Conservation (phyloP, 2,113 vertebrate genomes). For the Actenoides hombroni region DNA sequence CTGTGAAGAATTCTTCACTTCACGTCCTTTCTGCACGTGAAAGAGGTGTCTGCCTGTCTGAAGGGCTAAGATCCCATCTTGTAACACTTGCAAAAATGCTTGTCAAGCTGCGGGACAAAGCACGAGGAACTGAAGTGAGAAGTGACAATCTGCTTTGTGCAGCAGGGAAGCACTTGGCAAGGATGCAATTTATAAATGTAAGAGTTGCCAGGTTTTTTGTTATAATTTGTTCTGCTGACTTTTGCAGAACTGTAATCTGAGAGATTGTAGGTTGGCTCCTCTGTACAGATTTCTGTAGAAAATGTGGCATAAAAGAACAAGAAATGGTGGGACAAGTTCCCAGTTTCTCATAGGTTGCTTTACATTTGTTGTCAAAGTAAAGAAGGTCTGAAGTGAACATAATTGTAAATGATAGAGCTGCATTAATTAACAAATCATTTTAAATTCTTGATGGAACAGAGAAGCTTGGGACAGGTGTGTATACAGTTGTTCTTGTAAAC, state of each 20-base stretch:
- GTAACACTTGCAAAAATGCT: background rate
- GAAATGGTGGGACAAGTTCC: background rate
- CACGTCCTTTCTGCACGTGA: background rate
- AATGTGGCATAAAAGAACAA: background rate
- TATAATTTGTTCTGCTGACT: slow-evolving; percentile 26
- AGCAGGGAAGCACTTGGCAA: slow-evolving; percentile 41
- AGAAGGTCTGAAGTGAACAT: background rate
- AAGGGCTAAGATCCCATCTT: background rate
- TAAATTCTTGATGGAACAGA: background rate
- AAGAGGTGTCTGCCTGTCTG: background rate
- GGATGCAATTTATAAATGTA: background rate
- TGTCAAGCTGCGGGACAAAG: slow-evolving; percentile 3
- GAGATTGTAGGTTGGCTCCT: background rate
- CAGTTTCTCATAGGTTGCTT: background rate
- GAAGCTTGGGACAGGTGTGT: background rate
- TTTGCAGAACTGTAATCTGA: background rate
- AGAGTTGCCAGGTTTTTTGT: background rate
- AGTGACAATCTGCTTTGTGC: slow-evolving; percentile 34
- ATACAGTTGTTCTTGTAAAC: background rate
- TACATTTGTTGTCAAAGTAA: rapidly evolving
- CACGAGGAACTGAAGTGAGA: slow-evolving; percentile 29
- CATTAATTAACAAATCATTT: background rate
- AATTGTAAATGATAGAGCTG: background rate
- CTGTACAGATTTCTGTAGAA: background rate
- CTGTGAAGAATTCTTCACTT: background rate